Evolutionary conservation across 2,888 invertebrate genomes (phyloP), one percentile per base, ranked within the genome.

Genomic region (Aphodius granarius): DNA sequence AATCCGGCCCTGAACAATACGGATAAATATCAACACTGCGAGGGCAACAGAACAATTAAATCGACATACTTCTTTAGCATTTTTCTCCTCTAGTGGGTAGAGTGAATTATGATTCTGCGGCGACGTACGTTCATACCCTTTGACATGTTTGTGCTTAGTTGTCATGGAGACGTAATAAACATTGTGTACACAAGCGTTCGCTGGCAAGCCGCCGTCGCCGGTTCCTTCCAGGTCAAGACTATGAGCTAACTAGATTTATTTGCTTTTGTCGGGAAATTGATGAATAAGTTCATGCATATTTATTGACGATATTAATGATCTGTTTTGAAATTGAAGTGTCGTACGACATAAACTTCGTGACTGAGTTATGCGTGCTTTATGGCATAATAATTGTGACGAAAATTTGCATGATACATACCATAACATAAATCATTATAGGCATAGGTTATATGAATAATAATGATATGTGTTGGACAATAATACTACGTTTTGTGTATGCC

Each of bases 21-120:
- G 72, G 72, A 76, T 76, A 76, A 76, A 76, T 72, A 76, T 20
- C 21, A 74, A 74, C 76, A 68, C 63, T 74, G 63, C 63, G 63
- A 74, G 66, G 66, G 66, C 71, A 72, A 72, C 65, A 63, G 68
- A 66, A 75, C 73, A 73, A 75, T 75, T 75, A 70, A 72, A 72
- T 72, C 68, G 66, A 73, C 72, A 20, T 73, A 66, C 72, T 75
- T 75, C 66, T 21, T 23, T 65, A 22, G 43, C 66, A 22, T n/a
- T 23, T 73, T 73, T 66, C 65, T 73, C 15, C 22, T 16, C 43
- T 17, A 63, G 15, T 43, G 73, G 17, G 22, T 22, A 16, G 66
- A 22, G 66, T 23, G 23, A 72, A 20, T 62, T 63, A 72, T 63
- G 63, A 63, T 21, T 18, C 19, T 6, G 19, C 16, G 15, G 17